phyloP scores from a whole-genome alignment of 2,888 invertebrate genomes.

The Tenthredo notha region DNA sequence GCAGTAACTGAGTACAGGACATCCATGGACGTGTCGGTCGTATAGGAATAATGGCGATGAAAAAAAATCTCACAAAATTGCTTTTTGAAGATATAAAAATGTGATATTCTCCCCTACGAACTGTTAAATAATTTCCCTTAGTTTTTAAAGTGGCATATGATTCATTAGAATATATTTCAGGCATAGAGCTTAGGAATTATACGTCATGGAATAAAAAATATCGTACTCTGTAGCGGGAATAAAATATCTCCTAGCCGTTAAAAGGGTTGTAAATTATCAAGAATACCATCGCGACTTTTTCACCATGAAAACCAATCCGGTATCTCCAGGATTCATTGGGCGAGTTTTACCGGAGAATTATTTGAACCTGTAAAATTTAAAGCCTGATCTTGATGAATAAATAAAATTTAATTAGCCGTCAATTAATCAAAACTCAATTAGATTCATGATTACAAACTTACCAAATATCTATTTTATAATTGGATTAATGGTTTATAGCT shows the following conservation, averaged over 20 bases:
- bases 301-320: constrained; percentile 22
- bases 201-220: constrained; percentile 10
- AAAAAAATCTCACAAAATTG: neutral
- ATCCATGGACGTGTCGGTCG: neutral
- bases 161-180: constrained; percentile 29
- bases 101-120: neutral
- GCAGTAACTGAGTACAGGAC: neutral
- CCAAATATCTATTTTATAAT: neutral
- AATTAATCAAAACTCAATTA: neutral
- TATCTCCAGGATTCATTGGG: neutral
- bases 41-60: neutral
- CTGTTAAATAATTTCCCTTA: neutral
- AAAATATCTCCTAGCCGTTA: constrained; percentile 19
- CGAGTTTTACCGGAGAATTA: neutral
- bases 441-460: neutral
- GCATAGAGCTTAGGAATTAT: constrained; percentile 2
- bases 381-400: neutral
- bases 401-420: neutral
- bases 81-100: neutral
- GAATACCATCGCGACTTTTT: constrained; percentile 19
- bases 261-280: constrained; percentile 39
- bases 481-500: neutral
- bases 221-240: constrained; percentile 1
- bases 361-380: neutral
- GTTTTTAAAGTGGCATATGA: constrained; percentile 7